Evolutionary conservation across 1,140 invertebrate species (phyloP).

Genomic region (Drosophila seguyi): DNA sequence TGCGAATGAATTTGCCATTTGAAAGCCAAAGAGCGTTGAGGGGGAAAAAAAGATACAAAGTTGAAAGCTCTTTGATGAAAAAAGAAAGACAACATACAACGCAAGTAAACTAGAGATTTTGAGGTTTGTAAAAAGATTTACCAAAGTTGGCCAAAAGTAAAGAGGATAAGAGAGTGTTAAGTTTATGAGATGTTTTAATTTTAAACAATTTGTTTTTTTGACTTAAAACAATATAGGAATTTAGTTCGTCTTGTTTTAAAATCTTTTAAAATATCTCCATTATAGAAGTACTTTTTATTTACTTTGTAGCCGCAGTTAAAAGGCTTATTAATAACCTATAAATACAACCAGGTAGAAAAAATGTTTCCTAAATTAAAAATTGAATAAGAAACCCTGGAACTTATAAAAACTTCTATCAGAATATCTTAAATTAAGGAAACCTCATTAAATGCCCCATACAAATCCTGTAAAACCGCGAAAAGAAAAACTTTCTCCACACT

Average conservation of each 20-base stretch:
- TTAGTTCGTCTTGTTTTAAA: not conserved
- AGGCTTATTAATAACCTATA: not conserved
- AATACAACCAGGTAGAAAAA: not conserved
- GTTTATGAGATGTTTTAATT: not conserved
- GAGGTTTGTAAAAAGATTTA: not conserved
- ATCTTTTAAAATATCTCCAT: not conserved
- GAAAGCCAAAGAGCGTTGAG: slow-evolving; percentile 30
- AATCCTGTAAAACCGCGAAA: not conserved
- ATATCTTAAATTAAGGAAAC: not conserved
- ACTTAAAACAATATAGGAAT: not conserved
- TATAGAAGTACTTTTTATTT: not conserved
- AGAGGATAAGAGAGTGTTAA: not conserved
- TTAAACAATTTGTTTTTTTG: not conserved
- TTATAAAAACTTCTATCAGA: not conserved
- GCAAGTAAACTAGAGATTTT: not conserved
- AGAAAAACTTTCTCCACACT: not conserved
- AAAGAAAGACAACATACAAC: slow-evolving; percentile 11
- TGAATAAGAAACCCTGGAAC: not conserved
- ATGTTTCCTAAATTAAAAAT: not conserved
- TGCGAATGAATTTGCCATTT: slow-evolving; percentile 43
- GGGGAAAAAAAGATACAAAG: slow-evolving; percentile 26
- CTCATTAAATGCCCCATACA: no score
- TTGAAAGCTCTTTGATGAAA: slow-evolving; percentile 5
- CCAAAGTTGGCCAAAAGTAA: not conserved
- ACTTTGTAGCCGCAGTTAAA: not conserved